A percentile compares a stretch with the other conserved stretches of the same genome.
phyloP scores from a whole-genome alignment of 1,140 invertebrate species.

The Melipona quadrifasciata region DNA sequence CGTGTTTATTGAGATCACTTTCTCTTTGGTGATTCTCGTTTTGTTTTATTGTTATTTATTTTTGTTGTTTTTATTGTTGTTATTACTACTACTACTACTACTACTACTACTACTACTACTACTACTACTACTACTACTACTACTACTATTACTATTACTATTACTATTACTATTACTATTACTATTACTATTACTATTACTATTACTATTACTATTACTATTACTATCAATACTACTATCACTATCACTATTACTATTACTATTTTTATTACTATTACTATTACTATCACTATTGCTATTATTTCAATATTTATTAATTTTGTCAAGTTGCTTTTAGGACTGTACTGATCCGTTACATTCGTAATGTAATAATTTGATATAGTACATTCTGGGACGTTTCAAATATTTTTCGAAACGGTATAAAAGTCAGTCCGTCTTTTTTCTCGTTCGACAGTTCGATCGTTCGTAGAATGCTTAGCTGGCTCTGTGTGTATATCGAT shows the following conservation, averaged over 20 bases:
- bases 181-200: too few species aligned
- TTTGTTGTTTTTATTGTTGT: neutral
- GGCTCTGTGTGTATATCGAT: conserved; percentile 78
- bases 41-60: neutral
- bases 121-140: neutral
- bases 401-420: neutral
- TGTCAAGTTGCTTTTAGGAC: neutral
- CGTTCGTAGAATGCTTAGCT: conserved; percentile 78
- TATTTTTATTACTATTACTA: neutral
- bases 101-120: too few species aligned
- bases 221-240: too few species aligned
- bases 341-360: neutral
- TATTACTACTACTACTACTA: too few species aligned
- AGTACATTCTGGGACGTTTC: neutral
- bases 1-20: neutral
- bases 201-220: too few species aligned
- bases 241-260: neutral
- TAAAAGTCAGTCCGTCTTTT: neutral
- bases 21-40: neutral
- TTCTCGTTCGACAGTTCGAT: conserved; percentile 69
- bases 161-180: neutral
- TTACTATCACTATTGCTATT: neutral
- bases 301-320: neutral
- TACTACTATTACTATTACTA: neutral
- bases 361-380: neutral